These are phyloP conservation scores for Encarsia formosa DNA, from an alignment of 2,888 invertebrate genomes.

Conservation along the genomic window DNA sequence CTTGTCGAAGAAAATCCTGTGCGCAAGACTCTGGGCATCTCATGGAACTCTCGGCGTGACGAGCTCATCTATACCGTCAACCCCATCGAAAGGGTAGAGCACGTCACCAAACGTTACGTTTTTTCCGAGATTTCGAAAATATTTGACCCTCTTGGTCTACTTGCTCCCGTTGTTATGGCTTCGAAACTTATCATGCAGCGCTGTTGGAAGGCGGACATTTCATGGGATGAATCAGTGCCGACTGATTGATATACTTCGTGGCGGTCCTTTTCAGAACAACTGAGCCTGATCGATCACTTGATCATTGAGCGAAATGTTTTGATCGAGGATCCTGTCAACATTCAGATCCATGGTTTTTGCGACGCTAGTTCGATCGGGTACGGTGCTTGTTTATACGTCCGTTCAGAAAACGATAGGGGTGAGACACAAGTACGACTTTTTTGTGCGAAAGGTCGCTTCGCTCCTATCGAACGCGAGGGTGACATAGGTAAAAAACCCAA, in stretches of 20 bases:
- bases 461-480: neutral
- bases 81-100: too few species aligned
- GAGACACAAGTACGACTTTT: neutral
- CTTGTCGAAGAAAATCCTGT: constrained; percentile 7
- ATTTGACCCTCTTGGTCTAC: neutral
- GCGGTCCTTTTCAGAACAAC: neutral
- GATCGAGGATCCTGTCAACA: neutral
- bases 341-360: neutral
- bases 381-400: neutral
- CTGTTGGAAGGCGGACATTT: neutral
- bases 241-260: neutral
- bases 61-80: constrained; percentile 18
- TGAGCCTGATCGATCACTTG: neutral
- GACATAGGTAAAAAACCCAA: too few species aligned
- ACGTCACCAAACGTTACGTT: neutral
- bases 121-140: constrained; percentile 1
- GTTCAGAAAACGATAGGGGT: neutral
- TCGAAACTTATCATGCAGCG: neutral
- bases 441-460: neutral
- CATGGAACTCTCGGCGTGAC: constrained; percentile 24
- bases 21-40: constrained; percentile 24
- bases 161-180: neutral
- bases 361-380: neutral
- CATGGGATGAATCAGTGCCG: neutral
- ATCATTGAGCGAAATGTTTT: neutral